These are phyloP conservation scores for Chaetodon trifascialis DNA, from an alignment of 2,113 vertebrate species.

Conservation along the genomic window DNA sequence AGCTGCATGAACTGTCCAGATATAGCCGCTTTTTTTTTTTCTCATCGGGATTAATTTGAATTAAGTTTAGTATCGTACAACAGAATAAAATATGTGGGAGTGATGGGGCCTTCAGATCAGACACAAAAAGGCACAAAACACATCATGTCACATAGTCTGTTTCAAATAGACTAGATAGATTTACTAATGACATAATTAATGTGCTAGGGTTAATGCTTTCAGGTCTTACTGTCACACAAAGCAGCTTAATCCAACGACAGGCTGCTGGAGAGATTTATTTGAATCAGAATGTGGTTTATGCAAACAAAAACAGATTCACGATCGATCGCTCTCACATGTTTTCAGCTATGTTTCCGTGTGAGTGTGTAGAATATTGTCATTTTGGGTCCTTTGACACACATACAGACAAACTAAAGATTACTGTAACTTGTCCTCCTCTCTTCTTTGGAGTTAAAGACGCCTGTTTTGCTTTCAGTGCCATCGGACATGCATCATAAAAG, in stretches of 20 bases:
- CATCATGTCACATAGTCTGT: conserved; percentile 25
- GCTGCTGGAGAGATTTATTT: conserved; percentile 14
- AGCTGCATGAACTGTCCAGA: background rate
- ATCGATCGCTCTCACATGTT: background rate
- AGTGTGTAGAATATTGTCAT: background rate
- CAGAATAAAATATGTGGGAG: background rate
- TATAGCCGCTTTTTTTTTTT: background rate
- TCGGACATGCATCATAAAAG: background rate
- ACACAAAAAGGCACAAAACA: conserved; percentile 6
- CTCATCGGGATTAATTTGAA: background rate
- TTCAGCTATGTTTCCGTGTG: background rate
- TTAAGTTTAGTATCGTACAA: background rate
- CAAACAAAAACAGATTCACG: background rate
- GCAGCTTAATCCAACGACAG: conserved; percentile 33
- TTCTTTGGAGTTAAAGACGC: background rate
- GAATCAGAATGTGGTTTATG: background rate
- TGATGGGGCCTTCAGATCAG: background rate
- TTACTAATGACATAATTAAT: conserved; percentile 45
- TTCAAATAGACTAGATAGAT: conserved; percentile 42
- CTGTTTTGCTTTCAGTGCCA: background rate
- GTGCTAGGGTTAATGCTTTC: conserved; percentile 30
- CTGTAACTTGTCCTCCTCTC: background rate
- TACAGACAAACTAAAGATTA: background rate
- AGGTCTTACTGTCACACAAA: conserved; percentile 43
- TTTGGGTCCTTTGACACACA: background rate